These are phyloP conservation scores for Somateria mollissima DNA, from an alignment of 2,797 vertebrate genomes.

Conservation along the genomic window DNA sequence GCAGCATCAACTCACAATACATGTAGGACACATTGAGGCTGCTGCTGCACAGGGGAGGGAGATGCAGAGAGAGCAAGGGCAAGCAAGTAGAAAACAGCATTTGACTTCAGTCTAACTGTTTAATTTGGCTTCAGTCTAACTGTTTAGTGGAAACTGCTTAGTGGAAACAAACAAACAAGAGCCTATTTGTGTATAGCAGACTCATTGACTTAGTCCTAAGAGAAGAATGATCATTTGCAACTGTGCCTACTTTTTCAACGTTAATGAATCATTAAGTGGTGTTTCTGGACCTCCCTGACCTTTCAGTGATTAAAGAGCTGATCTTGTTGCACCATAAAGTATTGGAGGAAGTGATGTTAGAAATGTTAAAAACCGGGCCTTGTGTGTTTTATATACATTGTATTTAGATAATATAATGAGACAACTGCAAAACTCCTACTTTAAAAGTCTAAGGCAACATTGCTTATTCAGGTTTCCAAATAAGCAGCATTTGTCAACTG, in stretches of 20 bases:
- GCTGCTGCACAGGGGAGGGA: fast-evolving
- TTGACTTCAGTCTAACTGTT: too few species aligned
- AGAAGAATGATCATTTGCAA: constrained; percentile 1
- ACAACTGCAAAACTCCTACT: constrained; percentile 27
- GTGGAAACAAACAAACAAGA: neutral
- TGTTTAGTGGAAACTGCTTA: neutral
- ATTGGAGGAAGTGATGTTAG: constrained; percentile 7
- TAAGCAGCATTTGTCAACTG: constrained; percentile 50
- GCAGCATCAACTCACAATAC: neutral
- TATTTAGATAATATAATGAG: constrained; percentile 47
- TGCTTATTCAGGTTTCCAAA: constrained; percentile 24
- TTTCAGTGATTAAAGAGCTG: constrained; percentile 23
- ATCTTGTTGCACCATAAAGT: neutral
- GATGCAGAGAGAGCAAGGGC: fast-evolving
- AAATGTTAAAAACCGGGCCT: neutral
- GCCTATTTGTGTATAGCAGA: fast-evolving
- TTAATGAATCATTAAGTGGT: constrained; percentile 9
- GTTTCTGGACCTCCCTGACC: constrained; percentile 28
- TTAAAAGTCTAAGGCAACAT: constrained; percentile 15
- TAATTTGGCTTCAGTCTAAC: neutral
- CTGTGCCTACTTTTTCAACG: neutral
- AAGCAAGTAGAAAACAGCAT: neutral
- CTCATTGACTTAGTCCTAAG: neutral
- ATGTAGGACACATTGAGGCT: neutral
- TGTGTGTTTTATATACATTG: constrained; percentile 10